Evolutionary conservation across 2,113 vertebrate species (phyloP).

Genomic region (Carettochelys insculpta): DNA sequence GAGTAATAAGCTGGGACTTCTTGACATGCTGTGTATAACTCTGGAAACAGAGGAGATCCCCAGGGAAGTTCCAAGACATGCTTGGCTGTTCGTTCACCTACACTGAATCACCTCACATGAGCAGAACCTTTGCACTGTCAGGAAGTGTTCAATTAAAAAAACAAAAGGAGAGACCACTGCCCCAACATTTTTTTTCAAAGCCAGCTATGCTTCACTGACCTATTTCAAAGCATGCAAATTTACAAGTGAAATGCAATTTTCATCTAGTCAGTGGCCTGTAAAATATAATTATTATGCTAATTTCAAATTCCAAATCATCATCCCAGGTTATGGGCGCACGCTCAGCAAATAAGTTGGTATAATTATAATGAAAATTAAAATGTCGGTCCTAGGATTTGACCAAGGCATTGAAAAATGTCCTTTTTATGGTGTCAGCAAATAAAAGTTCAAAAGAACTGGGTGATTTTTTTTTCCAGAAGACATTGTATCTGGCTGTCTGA

Average conservation of each 20-base stretch:
- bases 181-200: conserved; percentile 61
- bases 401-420: not conserved
- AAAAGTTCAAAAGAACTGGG: conserved; percentile 15
- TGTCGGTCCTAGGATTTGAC: conserved; percentile 19
- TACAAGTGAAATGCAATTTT: conserved; percentile 60
- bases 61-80: conserved; percentile 47
- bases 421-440: conserved; percentile 24
- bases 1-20: not conserved
- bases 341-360: conserved; percentile 42
- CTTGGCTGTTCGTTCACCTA: not conserved
- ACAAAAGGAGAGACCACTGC: conserved; percentile 55
- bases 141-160: conserved; percentile 60
- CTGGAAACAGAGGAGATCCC: conserved; percentile 52
- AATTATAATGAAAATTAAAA: conserved; percentile 25
- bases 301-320: conserved; percentile 72
- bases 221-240: conserved; percentile 74
- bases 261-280: conserved; percentile 65
- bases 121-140: conserved; percentile 26
- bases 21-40: not conserved
- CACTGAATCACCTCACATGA: conserved; percentile 52
- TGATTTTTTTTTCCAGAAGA: not conserved
- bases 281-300: conserved; percentile 76
- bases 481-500: not conserved
- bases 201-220: conserved; percentile 73
- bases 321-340: conserved; percentile 42